Conservation (phyloP, 2,113 vertebrate species). For the Centrocercus urophasianus region DNA sequence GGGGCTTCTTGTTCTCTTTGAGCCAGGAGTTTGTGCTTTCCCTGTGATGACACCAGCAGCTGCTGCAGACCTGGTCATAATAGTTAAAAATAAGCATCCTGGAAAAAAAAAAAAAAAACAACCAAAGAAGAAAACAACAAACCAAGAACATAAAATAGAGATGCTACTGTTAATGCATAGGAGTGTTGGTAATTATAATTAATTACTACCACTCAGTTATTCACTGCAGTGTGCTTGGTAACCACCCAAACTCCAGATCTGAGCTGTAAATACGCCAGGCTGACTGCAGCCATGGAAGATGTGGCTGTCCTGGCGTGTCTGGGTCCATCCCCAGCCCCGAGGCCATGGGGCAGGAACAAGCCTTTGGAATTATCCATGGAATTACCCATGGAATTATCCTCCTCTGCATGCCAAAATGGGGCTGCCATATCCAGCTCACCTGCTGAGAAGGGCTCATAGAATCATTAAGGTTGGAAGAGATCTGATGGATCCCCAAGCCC, state of each 20-base stretch:
- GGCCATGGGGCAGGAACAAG: not conserved
- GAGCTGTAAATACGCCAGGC: not conserved
- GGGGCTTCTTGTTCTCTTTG: not conserved
- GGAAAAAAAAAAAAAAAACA: not conserved
- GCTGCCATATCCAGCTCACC: not conserved
- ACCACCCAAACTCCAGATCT: accelerated
- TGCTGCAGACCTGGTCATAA: not conserved
- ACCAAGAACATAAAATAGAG: too few relatives aligned
- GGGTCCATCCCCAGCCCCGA: not conserved
- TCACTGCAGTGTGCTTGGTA: not conserved
- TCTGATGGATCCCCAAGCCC: not conserved
- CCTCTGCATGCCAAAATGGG: not conserved
- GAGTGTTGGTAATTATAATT: not conserved
- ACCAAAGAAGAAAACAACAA: not conserved
- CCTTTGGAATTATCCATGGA: not conserved
- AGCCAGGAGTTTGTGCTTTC: not conserved
- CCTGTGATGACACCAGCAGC: not conserved
- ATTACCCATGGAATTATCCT: not conserved
- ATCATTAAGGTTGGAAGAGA: not conserved
- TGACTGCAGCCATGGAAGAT: not conserved
- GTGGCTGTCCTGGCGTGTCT: not conserved
- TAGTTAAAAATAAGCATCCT: not conserved
- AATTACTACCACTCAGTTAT: not conserved
- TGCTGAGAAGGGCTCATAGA: not conserved
- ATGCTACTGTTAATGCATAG: not conserved